Evolutionary conservation across 2,797 vertebrate genomes (phyloP).

Genomic region (Botia kubotai): DNA sequence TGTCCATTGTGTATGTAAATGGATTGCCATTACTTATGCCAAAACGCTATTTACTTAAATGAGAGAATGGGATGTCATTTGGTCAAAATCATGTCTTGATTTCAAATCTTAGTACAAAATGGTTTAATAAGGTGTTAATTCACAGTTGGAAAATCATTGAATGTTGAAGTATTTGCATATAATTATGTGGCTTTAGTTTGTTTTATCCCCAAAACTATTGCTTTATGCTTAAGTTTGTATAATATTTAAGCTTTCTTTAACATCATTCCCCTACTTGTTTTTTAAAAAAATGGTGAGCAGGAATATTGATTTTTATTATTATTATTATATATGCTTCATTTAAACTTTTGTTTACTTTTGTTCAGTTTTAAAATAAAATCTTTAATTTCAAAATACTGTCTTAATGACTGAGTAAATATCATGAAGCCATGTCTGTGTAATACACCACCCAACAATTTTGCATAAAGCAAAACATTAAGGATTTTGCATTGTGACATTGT

Average conservation of each 20-base stretch:
- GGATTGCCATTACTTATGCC: not conserved
- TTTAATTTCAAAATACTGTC: not conserved
- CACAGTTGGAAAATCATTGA: not conserved
- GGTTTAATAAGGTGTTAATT: not conserved
- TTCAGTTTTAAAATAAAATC: not conserved
- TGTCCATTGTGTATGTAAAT: not conserved
- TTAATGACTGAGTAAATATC: not conserved
- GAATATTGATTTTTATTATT: not conserved
- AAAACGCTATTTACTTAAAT: not conserved
- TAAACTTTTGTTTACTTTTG: not conserved
- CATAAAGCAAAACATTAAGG: not conserved
- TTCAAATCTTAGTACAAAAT: not conserved
- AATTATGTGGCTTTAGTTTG: not conserved
- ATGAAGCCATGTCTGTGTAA: not conserved
- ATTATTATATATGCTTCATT: not conserved
- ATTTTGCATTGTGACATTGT: not conserved
- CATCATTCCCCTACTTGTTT: not conserved
- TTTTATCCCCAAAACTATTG: not conserved
- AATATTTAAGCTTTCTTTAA: slow-evolving; percentile 5
- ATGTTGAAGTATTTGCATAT: not conserved
- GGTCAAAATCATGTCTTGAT: not conserved
- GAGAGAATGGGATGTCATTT: not conserved
- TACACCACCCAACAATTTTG: not conserved
- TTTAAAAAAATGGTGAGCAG: not conserved
- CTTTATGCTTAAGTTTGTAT: not conserved